phyloP scores from a whole-genome alignment of 2,797 vertebrate species.

The Arrhamphus sclerolepis region DNA sequence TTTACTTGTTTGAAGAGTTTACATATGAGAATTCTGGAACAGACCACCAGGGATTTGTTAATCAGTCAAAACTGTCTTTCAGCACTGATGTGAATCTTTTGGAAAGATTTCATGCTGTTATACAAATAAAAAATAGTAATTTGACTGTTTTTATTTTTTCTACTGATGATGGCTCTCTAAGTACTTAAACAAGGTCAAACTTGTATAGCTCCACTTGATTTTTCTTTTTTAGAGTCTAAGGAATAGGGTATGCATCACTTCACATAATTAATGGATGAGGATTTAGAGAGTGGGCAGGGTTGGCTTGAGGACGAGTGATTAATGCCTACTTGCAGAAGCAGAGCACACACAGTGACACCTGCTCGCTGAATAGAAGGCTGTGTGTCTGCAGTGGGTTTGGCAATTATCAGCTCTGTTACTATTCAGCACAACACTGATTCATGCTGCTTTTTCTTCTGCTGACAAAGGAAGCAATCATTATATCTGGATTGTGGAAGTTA shows the following conservation, averaged over 20 bases:
- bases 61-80: too few relatives aligned
- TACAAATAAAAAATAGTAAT: too few relatives aligned
- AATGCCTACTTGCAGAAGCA: slow-evolving; percentile 40
- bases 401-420: background rate
- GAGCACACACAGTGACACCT: slow-evolving; percentile 56
- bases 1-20: too few relatives aligned
- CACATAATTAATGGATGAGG: background rate
- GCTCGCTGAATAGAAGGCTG: slow-evolving; percentile 55
- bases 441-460: slow-evolving; percentile 1
- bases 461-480: background rate
- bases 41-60: too few relatives aligned
- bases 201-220: background rate
- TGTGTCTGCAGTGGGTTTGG: slow-evolving; percentile 31
- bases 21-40: too few relatives aligned
- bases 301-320: slow-evolving; percentile 7
- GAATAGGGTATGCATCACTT: background rate
- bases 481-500: background rate
- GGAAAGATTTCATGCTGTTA: too few relatives aligned
- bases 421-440: background rate
- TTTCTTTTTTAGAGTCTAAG: background rate
- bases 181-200: background rate
- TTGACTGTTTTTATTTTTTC: background rate
- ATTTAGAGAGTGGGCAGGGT: slow-evolving; percentile 1
- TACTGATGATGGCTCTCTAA: background rate
- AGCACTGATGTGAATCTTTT: too few relatives aligned